These are phyloP conservation scores for Linnaemya tessellans DNA, from an alignment of 2,888 invertebrate genomes.

Conservation along the genomic window DNA sequence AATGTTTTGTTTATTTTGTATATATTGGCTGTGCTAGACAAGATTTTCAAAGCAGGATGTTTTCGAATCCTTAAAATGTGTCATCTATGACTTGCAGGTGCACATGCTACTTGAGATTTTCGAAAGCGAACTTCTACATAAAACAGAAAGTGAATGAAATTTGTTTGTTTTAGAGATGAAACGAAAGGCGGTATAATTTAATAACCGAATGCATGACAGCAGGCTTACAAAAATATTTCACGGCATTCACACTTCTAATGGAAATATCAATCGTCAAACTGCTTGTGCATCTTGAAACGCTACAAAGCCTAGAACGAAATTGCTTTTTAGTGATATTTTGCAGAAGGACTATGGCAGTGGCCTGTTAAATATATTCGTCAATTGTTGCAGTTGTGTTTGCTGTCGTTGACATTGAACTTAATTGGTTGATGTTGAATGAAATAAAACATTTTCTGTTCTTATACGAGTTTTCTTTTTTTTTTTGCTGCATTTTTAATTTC, in stretches of 20 bases:
- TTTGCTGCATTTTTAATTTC: background rate
- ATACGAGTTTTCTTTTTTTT: background rate
- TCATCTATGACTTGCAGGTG: no score
- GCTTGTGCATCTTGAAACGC: background rate
- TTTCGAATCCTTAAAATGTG: no score
- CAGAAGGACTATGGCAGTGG: slow-evolving; percentile 13
- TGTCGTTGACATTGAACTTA: slow-evolving; percentile 55
- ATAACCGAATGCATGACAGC: no score
- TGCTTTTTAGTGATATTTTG: background rate
- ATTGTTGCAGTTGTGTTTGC: slow-evolving; percentile 4
- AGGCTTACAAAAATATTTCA: no score
- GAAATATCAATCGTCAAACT: background rate
- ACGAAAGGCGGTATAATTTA: no score
- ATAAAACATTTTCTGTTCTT: slow-evolving; percentile 42
- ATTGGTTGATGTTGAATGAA: slow-evolving; percentile 50
- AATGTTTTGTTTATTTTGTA: no score
- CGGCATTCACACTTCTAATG: background rate
- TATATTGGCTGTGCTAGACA: no score
- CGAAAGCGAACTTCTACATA: no score
- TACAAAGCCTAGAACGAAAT: background rate
- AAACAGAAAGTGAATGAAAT: no score
- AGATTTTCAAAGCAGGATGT: no score
- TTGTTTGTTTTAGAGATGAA: no score
- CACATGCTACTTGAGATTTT: no score
- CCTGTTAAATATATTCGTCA: slow-evolving; percentile 9